phyloP scores from a whole-genome alignment of 1,140 invertebrate genomes.

The Pseudoatta argentina region DNA sequence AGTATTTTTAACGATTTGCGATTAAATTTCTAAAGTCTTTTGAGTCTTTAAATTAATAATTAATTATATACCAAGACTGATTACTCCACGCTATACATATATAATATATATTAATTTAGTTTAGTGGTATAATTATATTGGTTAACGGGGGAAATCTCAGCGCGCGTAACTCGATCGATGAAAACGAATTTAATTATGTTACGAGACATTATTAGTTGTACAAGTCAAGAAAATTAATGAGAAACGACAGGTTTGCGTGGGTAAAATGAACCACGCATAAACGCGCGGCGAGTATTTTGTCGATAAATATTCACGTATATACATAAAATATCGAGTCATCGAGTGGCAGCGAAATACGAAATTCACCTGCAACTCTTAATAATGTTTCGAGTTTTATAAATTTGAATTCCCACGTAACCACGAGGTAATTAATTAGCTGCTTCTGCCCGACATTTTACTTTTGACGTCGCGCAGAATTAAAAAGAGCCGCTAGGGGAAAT shows the following conservation, averaged over 20 bases:
- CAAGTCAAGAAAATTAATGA: conserved; percentile 23
- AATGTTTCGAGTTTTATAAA: conserved; percentile 51
- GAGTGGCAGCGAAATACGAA: neutral
- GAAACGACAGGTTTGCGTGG: neutral
- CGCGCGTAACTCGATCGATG: neutral
- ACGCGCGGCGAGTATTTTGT: neutral
- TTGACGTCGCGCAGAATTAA: conserved; percentile 33
- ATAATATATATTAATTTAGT: conserved; percentile 3
- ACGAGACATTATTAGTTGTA: conserved; percentile 4
- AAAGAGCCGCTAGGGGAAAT: conserved; percentile 41
- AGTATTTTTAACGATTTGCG: neutral
- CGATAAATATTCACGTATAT: neutral
- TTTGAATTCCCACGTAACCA: conserved; percentile 46
- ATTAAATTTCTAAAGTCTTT: conserved; percentile 2
- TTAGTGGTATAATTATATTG: conserved; percentile 22
- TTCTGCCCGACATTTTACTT: conserved; percentile 31
- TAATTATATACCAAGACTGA: neutral
- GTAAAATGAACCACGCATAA: neutral
- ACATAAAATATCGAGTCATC: neutral
- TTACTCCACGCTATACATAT: neutral
- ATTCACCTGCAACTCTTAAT: conserved; percentile 30
- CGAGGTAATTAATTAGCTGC: conserved; percentile 51
- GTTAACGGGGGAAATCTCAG: neutral
- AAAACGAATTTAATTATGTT: conserved; percentile 40
- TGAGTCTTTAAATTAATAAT: neutral